A percentile compares a stretch with the other conserved stretches of the same genome.
phyloP scores from a whole-genome alignment of 2,113 vertebrate genomes.

The Phylloscopus whistleri region DNA sequence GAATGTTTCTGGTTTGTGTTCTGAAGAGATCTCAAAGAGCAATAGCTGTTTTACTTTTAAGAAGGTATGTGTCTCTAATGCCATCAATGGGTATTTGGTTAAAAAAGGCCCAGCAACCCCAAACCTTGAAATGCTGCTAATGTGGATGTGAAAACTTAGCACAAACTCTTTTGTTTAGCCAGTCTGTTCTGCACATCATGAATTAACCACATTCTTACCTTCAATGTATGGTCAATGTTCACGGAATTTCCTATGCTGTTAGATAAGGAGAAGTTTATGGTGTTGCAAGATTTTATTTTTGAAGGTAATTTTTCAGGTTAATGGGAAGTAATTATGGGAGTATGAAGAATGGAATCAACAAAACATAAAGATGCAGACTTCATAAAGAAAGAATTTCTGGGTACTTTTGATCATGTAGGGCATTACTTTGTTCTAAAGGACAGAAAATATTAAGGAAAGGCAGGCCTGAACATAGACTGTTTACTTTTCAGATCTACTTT shows the following conservation, averaged over 20 bases:
- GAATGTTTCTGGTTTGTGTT: not conserved
- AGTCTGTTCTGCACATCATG: fast-evolving
- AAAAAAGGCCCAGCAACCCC: not conserved
- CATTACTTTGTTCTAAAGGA: not conserved
- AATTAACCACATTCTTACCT: not conserved
- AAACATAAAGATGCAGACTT: not conserved
- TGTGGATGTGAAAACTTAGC: not conserved
- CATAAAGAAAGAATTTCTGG: not conserved
- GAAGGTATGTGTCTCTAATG: not conserved
- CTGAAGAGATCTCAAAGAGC: not conserved
- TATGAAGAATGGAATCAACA: not conserved
- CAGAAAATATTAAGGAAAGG: not conserved
- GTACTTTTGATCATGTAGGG: not conserved
- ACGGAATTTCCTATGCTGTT: not conserved
- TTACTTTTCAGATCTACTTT: not conserved
- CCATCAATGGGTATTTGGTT: not conserved
- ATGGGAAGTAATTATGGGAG: not conserved
- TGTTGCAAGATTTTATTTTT: not conserved
- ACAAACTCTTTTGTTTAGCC: not conserved
- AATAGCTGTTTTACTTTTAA: not conserved
- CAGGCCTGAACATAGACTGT: not conserved
- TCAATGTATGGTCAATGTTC: not conserved
- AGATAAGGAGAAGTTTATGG: not conserved
- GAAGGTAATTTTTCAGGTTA: not conserved
- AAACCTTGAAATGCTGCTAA: not conserved